phyloP scores from a whole-genome alignment of 1,140 invertebrate species.

The Caenorhabditis brenneri region DNA sequence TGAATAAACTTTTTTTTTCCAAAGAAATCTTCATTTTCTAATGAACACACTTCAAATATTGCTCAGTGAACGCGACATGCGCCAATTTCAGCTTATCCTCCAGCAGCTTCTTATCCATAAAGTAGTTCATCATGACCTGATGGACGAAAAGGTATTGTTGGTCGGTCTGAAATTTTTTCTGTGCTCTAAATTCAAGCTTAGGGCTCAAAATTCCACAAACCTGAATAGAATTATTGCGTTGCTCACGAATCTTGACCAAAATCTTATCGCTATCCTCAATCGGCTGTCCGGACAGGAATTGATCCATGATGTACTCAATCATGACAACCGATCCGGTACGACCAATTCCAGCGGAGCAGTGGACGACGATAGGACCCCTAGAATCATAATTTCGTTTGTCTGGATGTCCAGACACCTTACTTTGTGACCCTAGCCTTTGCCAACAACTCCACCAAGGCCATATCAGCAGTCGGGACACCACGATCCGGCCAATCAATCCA shows the following conservation, averaged over 20 bases:
- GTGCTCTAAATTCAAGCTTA: no score
- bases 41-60: not conserved
- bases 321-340: constrained; percentile 78
- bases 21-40: no score
- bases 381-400: not conserved
- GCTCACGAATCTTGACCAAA: not conserved
- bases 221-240: constrained; percentile 42
- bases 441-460: constrained; percentile 2
- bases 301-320: constrained; percentile 52
- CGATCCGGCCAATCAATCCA: no score
- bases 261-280: constrained; percentile 39
- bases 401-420: not conserved
- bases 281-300: constrained; percentile 38
- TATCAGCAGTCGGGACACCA: constrained; percentile 53
- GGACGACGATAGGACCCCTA: constrained; percentile 89
- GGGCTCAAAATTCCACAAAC: not conserved
- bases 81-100: not conserved
- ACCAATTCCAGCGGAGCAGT: constrained; percentile 95
- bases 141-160: constrained; percentile 52
- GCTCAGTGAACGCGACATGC: not conserved
- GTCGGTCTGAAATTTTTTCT: constrained; percentile 18
- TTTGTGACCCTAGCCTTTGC: not conserved
- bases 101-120: constrained; percentile 35
- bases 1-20: no score
- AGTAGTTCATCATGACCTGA: constrained; percentile 47